Base-by-base conservation (phyloP, 2,113 vertebrate genomes). In the Hemiscyllium ocellatum region DNA sequence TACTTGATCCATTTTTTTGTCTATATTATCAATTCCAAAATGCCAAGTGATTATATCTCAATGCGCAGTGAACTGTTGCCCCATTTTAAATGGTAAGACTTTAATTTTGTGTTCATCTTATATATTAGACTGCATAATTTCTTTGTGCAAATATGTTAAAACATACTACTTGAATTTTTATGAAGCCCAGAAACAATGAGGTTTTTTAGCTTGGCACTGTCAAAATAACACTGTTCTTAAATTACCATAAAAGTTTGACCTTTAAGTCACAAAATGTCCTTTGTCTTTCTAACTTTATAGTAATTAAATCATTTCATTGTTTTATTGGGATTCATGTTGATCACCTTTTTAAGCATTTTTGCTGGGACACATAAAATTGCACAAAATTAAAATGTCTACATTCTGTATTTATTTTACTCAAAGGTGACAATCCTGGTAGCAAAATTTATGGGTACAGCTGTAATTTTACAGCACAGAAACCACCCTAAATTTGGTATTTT, bases 401-500 rank as follows among this genome's bases (percentile, higher is more conserved):
- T 61, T 66, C 29, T 69, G 69, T 7, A 42, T 93, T 93, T 47
- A 70, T 94, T 47, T 95, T 72, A 47, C 29, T 50, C 37, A 95
- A 50, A 72, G 4, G 33, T 17, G 12, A 95, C 13, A 72, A 47
- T 1, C 26, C 91, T 72, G 26, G 10, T 52, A 17, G 47, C 94
- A 72, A 72, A 50, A 13, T 72, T 69, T 72, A 72, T 72, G 42
- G 94, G 94, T 33, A 47, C 10, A 1, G 12, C 24, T 26, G 66
- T 50, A 26, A 69, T 72, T 95, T 95, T 70, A 95, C 24, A 50
- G 24, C 22, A 72, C 42, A 72, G 26, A 72, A 76, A 76, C 5
- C 26, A 72, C 13, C 42, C 69, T 72, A 95, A 95, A 76, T 72
- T 95, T 95, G 69, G 61, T 37, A n/a, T 93, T 93, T 52, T 95